A percentile compares a stretch with the other conserved stretches of the same genome.
Conservation (phyloP, 2,888 invertebrate species). For the Spodoptera picta region DNA sequence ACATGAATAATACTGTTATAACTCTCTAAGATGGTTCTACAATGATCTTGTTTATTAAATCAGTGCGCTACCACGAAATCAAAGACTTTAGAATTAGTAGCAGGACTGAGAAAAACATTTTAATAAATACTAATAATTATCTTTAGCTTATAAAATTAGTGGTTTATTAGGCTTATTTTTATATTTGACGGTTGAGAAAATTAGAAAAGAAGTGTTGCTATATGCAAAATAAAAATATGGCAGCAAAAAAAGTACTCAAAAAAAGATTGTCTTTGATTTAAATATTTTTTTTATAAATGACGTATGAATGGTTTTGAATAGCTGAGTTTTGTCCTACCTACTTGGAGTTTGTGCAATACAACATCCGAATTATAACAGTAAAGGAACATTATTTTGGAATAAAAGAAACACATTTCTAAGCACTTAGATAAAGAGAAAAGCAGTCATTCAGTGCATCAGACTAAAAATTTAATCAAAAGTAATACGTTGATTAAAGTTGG, state of each 20-base stretch:
- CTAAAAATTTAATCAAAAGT: neutral
- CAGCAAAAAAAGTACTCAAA: slow-evolving; percentile 3
- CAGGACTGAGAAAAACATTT: slow-evolving; percentile 24
- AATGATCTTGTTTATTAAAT: too few relatives aligned
- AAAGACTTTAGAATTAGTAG: slow-evolving; percentile 13
- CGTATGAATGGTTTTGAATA: slow-evolving; percentile 18
- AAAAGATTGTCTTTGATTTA: slow-evolving; percentile 28
- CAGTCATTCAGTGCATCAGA: slow-evolving; percentile 6
- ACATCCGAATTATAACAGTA: slow-evolving; percentile 16
- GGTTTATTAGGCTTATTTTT: slow-evolving; percentile 12
- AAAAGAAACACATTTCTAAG: neutral
- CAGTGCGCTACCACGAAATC: neutral
- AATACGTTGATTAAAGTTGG: neutral
- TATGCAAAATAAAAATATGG: slow-evolving; percentile 10
- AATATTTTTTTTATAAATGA: slow-evolving; percentile 28
- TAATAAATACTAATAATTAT: slow-evolving; percentile 8
- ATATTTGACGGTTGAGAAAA: slow-evolving; percentile 11
- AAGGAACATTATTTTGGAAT: slow-evolving; percentile 10
- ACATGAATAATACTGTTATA: too few relatives aligned
- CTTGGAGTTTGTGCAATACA: slow-evolving; percentile 25
- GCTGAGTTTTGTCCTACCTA: slow-evolving; percentile 17
- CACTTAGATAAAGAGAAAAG: neutral
- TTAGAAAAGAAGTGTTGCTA: slow-evolving; percentile 14
- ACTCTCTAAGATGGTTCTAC: too few relatives aligned
- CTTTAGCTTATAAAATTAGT: slow-evolving; percentile 1